A percentile compares a stretch with the other conserved stretches of the same genome.
These are phyloP conservation scores for Merodon equestris DNA, from an alignment of 2,888 invertebrate species.

Conservation along the genomic window DNA sequence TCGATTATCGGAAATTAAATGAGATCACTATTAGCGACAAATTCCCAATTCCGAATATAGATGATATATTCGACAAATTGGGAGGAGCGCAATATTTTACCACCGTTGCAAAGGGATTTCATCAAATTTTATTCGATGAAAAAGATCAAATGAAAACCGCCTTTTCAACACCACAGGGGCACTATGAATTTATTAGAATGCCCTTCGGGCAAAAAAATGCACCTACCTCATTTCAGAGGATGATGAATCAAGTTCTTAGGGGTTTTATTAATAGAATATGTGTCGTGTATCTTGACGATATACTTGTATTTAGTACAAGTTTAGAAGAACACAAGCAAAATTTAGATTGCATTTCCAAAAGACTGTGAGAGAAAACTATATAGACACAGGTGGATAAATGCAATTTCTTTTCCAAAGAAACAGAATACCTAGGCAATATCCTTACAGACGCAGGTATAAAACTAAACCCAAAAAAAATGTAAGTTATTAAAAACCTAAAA, in stretches of 20 bases:
- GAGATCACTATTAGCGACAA: slow-evolving; percentile 55
- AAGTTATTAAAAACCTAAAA: slow-evolving; percentile 18
- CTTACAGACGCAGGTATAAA: slow-evolving; percentile 46
- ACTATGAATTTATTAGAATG: slow-evolving; percentile 9
- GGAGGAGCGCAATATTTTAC: slow-evolving; percentile 25
- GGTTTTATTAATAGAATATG: slow-evolving; percentile 1
- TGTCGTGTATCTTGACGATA: slow-evolving; percentile 1
- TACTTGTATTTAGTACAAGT: neutral
- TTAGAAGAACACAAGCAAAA: slow-evolving; percentile 15
- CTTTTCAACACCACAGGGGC: slow-evolving; percentile 25
- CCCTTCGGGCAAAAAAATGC: neutral
- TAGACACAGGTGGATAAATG: no score
- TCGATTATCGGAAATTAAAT: slow-evolving; percentile 23
- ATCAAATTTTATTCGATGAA: slow-evolving; percentile 29
- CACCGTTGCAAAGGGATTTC: slow-evolving; percentile 42
- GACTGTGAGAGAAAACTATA: slow-evolving; percentile 3
- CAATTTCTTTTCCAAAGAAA: slow-evolving; percentile 13
- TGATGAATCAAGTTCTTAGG: slow-evolving; percentile 21
- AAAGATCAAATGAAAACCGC: slow-evolving; percentile 32
- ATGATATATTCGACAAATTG: slow-evolving; percentile 44
- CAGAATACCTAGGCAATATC: slow-evolving; percentile 68
- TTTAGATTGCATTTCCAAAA: slow-evolving; percentile 14
- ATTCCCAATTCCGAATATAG: slow-evolving; percentile 57
- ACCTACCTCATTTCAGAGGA: slow-evolving; percentile 23
- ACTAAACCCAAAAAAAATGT: slow-evolving; percentile 14